Conservation (phyloP, 1,140 invertebrate genomes). For the Meloidogyne chitwoodi region DNA sequence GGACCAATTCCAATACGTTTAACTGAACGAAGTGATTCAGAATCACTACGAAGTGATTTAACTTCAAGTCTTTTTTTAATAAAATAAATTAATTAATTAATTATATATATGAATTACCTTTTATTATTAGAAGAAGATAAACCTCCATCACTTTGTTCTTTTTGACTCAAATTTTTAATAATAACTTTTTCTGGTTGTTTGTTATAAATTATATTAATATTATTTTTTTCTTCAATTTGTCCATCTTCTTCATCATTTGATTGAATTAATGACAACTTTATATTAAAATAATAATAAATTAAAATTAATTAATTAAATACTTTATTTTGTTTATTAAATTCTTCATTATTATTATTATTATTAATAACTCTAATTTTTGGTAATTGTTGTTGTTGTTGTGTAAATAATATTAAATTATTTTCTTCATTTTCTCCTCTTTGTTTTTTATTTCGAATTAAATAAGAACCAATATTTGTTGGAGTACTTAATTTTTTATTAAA, state of each 20-base stretch:
- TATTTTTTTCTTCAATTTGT: background rate
- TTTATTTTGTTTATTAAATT: background rate
- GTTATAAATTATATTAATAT: too few relatives aligned
- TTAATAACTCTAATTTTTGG: background rate
- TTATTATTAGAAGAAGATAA: background rate
- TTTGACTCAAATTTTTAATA: conserved; percentile 7
- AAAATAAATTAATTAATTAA: background rate
- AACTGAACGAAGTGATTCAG: conserved; percentile 57
- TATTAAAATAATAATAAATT: background rate
- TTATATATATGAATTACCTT: background rate
- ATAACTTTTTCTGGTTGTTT: background rate
- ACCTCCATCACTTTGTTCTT: background rate
- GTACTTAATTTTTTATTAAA: background rate
- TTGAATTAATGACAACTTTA: background rate
- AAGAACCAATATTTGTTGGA: background rate
- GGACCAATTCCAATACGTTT: conserved; percentile 26
- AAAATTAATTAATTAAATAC: background rate
- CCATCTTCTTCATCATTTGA: background rate
- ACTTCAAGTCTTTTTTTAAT: conserved; percentile 30
- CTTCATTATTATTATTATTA: background rate
- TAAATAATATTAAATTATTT: background rate
- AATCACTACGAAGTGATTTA: conserved; percentile 55
- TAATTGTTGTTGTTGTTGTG: background rate
- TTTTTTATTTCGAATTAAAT: background rate
- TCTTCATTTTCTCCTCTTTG: background rate